phyloP scores from a whole-genome alignment of 2,797 vertebrate species.

The Rhabdophis nuchalis region DNA sequence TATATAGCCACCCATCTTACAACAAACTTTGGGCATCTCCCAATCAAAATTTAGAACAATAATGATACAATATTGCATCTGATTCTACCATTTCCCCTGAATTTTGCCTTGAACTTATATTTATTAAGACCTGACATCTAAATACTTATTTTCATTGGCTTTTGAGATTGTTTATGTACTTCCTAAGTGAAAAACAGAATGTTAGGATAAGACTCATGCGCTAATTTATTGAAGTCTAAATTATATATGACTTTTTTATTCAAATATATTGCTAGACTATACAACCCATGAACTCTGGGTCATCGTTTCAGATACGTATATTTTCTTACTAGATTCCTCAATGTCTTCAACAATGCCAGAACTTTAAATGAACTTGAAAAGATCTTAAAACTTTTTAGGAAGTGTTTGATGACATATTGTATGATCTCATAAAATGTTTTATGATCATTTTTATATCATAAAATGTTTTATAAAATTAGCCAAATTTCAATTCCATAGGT shows the following conservation, averaged over 20 bases:
- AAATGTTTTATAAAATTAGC: neutral
- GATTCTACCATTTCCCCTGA: neutral
- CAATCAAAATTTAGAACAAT: neutral
- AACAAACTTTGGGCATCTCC: neutral
- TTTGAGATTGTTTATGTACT: slow-evolving; percentile 22
- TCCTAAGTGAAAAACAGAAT: slow-evolving; percentile 35
- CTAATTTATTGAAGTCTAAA: slow-evolving; percentile 30
- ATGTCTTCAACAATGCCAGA: neutral
- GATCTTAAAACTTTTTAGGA: neutral
- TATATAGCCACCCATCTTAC: neutral
- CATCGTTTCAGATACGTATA: neutral
- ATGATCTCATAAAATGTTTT: neutral
- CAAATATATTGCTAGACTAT: slow-evolving; percentile 30
- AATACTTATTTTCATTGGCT: slow-evolving; percentile 59
- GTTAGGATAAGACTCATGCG: slow-evolving; percentile 22
- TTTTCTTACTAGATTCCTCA: neutral
- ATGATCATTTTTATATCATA: neutral
- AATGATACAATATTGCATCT: neutral
- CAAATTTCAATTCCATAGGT: neutral
- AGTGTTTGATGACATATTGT: neutral
- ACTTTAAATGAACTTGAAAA: neutral
- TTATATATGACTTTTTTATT: slow-evolving; percentile 21
- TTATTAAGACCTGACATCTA: slow-evolving; percentile 31
- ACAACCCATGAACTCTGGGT: neutral
- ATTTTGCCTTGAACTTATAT: slow-evolving; percentile 38